Evolutionary conservation across 2,888 invertebrate species (phyloP).

Genomic region (Cheilosia grossa): DNA sequence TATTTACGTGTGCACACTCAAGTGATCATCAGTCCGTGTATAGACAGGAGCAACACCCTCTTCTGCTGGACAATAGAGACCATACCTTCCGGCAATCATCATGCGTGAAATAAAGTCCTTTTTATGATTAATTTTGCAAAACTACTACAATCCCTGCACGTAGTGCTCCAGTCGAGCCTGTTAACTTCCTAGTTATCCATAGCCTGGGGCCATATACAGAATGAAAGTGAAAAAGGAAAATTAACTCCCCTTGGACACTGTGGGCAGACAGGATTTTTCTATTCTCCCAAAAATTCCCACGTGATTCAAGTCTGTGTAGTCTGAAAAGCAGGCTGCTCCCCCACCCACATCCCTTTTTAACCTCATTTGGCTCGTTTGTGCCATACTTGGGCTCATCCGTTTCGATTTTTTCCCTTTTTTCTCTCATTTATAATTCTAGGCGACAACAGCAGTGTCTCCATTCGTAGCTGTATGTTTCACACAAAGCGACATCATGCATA

Average conservation of each 20-base stretch:
- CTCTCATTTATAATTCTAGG: slow-evolving; percentile 61
- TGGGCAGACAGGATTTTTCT: slow-evolving; percentile 57
- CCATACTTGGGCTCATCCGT: slow-evolving; percentile 66
- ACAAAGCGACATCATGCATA: slow-evolving; percentile 56
- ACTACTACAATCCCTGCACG: slow-evolving; percentile 26
- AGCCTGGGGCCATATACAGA: slow-evolving; percentile 52
- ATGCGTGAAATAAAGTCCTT: slow-evolving; percentile 39
- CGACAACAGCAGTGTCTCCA: slow-evolving; percentile 62
- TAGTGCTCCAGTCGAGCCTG: slow-evolving; percentile 39
- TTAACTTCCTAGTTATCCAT: slow-evolving; percentile 62
- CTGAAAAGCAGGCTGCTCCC: neutral
- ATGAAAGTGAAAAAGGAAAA: slow-evolving; percentile 46
- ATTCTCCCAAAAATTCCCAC: slow-evolving; percentile 63
- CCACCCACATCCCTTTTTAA: slow-evolving; percentile 61
- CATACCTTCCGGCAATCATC: slow-evolving; percentile 12
- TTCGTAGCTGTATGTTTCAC: slow-evolving; percentile 50
- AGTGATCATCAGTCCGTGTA: slow-evolving; percentile 17
- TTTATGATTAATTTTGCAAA: slow-evolving; percentile 58
- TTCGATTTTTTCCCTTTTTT: slow-evolving; percentile 40
- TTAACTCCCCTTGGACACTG: slow-evolving; percentile 66
- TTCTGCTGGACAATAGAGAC: slow-evolving; percentile 24
- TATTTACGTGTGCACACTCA: slow-evolving; percentile 20
- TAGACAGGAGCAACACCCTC: slow-evolving; percentile 23
- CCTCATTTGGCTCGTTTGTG: slow-evolving; percentile 71
- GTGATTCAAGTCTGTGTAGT: slow-evolving; percentile 40